phyloP scores from a whole-genome alignment of 1,140 invertebrate genomes.

The Lithobius niger region DNA sequence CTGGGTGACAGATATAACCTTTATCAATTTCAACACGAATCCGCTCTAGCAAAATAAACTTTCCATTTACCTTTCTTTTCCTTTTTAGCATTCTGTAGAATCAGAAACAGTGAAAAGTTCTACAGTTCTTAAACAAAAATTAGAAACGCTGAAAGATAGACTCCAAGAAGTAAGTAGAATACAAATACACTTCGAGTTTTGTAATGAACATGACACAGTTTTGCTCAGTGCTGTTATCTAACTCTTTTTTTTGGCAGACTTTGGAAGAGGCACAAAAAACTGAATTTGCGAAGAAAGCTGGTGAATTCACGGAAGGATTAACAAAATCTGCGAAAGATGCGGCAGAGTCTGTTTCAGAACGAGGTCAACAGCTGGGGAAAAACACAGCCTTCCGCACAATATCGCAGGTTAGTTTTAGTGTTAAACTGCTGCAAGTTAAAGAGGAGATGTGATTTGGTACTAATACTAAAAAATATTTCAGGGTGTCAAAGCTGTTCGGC shows the following conservation, averaged over 20 bases:
- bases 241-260: slow-evolving; percentile 20
- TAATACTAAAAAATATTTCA: slow-evolving; percentile 13
- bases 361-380: slow-evolving; percentile 71
- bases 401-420: slow-evolving; percentile 50
- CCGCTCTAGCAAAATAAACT: no score
- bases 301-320: slow-evolving; percentile 63
- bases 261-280: slow-evolving; percentile 81
- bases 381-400: slow-evolving; percentile 82
- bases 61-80: no score
- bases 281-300: slow-evolving; percentile 88
- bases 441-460: slow-evolving; percentile 8
- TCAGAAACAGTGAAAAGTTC: slow-evolving; percentile 63
- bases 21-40: no score
- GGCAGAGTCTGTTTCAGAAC: slow-evolving; percentile 73
- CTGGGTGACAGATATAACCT: no score
- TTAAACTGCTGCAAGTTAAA: neutral
- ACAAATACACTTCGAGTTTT: neutral
- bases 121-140: slow-evolving; percentile 70
- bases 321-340: slow-evolving; percentile 74
- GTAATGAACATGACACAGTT: neutral
- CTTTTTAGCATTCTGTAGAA: slow-evolving; percentile 54
- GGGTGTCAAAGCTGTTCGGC: slow-evolving; percentile 76
- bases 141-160: slow-evolving; percentile 69
- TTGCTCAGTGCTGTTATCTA: neutral
- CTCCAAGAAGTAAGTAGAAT: slow-evolving; percentile 48